Percentiles rank a stretch among this genome's conserved stretches.
Evolutionary conservation across 2,888 invertebrate genomes (phyloP).

Genomic region (Orthonevra nobilis): DNA sequence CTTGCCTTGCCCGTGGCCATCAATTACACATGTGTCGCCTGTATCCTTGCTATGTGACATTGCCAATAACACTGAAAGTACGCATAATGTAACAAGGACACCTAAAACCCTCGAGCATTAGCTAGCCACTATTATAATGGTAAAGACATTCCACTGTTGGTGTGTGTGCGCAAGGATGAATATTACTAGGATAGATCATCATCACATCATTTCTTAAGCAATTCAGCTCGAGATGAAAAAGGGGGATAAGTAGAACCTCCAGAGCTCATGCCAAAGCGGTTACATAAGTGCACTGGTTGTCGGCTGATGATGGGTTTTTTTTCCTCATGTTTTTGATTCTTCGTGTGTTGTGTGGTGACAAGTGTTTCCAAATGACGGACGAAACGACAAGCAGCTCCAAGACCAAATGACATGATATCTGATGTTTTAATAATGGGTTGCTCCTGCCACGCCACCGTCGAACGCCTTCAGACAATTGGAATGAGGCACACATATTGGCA

Average conservation of each 20-base stretch:
- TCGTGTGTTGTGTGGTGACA: constrained; percentile 10
- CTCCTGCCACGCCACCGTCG: no score
- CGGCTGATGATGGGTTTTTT: no score
- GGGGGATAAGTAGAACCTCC: not conserved
- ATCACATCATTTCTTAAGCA: constrained; percentile 18
- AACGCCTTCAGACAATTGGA: no score
- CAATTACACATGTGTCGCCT: constrained; percentile 1
- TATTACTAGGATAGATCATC: constrained; percentile 30
- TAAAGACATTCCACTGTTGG: not conserved
- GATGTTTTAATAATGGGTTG: constrained; percentile 45
- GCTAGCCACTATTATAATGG: no score
- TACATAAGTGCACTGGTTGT: constrained; percentile 26
- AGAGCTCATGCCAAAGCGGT: constrained; percentile 13
- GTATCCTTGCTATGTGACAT: not conserved
- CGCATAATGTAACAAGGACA: not conserved
- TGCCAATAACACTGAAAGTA: constrained; percentile 5
- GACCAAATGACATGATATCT: constrained; percentile 43
- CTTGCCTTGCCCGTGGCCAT: not conserved
- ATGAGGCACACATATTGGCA: no score
- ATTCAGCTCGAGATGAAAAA: not conserved
- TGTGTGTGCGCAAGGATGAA: not conserved
- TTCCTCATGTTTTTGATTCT: no score
- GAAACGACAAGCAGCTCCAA: constrained; percentile 16
- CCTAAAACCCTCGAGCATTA: not conserved
- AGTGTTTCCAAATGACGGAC: constrained; percentile 44